Conservation (phyloP, 2,888 invertebrate genomes). For the Galeopsomyia nigrocyanea region DNA sequence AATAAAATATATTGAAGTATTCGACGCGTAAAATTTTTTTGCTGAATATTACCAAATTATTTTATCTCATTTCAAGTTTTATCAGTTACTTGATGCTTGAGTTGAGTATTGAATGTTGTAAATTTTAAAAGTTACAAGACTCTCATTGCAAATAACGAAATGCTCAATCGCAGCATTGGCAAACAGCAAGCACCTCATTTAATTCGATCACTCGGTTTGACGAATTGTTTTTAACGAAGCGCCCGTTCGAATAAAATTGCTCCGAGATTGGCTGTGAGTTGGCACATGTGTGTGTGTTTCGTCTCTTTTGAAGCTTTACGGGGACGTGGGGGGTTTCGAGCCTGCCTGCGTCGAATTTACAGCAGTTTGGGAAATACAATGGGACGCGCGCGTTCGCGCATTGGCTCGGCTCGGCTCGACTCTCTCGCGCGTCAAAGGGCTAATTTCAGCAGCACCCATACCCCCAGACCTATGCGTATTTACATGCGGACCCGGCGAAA, state of each 20-base stretch:
- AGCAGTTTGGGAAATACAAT: constrained; percentile 30
- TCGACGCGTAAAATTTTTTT: too few relatives aligned
- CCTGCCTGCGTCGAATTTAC: constrained; percentile 15
- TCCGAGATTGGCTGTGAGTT: constrained; percentile 30
- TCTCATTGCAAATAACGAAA: too few relatives aligned
- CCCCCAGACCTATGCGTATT: constrained; percentile 10
- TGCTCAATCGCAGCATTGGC: too few relatives aligned
- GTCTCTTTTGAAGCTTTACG: not conserved
- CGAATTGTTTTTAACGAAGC: constrained; percentile 40
- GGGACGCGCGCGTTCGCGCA: not conserved
- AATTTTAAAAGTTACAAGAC: too few relatives aligned
- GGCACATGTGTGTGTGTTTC: not conserved
- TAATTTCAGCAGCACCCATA: constrained; percentile 8
- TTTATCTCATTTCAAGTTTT: too few relatives aligned
- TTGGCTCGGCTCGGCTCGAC: not conserved
- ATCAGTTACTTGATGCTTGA: too few relatives aligned
- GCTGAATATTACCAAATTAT: too few relatives aligned
- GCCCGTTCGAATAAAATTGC: constrained; percentile 12
- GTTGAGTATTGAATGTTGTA: too few relatives aligned
- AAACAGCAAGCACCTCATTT: not conserved
- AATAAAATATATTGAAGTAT: too few relatives aligned
- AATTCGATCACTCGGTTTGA: constrained; percentile 4
- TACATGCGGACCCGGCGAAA: constrained; percentile 29
- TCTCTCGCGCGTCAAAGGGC: constrained; percentile 25
- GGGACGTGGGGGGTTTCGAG: too few relatives aligned